These are phyloP conservation scores for Ctenomys sociabilis DNA, from an alignment of 2,113 vertebrate species.

Conservation along the genomic window DNA sequence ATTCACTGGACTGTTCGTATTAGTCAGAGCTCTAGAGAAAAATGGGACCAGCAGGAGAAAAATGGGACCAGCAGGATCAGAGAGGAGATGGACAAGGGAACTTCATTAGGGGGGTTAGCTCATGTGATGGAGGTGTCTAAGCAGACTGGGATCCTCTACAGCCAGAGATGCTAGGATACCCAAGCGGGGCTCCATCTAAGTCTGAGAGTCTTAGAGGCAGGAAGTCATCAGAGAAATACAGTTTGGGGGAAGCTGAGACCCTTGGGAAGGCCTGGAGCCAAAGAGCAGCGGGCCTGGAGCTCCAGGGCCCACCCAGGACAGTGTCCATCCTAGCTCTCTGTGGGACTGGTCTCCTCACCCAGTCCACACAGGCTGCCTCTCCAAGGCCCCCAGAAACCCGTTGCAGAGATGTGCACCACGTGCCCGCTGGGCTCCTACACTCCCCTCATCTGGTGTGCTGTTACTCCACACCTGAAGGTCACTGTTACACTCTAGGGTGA, in stretches of 20 bases:
- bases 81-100: accelerated
- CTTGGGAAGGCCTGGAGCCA: not conserved
- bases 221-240: not conserved
- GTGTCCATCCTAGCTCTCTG: not conserved
- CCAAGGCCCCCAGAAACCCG: not conserved
- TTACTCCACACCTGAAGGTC: not conserved
- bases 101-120: not conserved
- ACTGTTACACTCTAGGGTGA: not conserved
- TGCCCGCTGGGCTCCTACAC: not conserved
- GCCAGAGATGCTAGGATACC: not conserved
- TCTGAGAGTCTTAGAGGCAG: not conserved
- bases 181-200: not conserved
- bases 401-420: not conserved
- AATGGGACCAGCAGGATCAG: not conserved
- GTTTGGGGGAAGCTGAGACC: not conserved
- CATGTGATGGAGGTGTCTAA: accelerated
- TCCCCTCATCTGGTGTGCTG: not conserved
- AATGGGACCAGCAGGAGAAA: not conserved
- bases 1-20: accelerated
- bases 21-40: not conserved
- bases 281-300: not conserved
- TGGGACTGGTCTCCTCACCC: not conserved
- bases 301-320: not conserved
- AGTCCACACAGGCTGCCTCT: not conserved
- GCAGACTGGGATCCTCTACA: not conserved